These are phyloP conservation scores for Caenorhabditis becei DNA, from an alignment of 2,888 invertebrate genomes.

Conservation along the genomic window DNA sequence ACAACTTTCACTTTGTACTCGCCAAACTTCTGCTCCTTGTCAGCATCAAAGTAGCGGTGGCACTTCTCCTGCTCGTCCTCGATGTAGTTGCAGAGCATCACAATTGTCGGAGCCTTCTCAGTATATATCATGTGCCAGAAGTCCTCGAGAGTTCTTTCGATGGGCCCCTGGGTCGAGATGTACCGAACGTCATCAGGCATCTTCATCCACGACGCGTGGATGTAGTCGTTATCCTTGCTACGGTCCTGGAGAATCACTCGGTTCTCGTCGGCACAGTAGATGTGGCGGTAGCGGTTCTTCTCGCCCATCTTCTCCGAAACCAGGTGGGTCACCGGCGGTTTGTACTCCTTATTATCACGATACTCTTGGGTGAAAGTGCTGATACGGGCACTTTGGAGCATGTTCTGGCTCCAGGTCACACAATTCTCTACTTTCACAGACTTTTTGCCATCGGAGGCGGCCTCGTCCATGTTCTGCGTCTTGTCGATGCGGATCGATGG, in stretches of 20 bases:
- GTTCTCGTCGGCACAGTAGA: constrained; percentile 53
- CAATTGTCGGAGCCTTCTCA: constrained; percentile 50
- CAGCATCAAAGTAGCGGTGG: constrained; percentile 30
- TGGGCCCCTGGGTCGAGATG: constrained; percentile 62
- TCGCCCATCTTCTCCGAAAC: constrained; percentile 38
- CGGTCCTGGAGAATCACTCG: constrained; percentile 60
- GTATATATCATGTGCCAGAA: constrained; percentile 66
- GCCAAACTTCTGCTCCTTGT: constrained; percentile 24
- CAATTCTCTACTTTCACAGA: constrained; percentile 16
- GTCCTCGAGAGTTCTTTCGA: constrained; percentile 43
- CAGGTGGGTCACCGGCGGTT: constrained; percentile 7
- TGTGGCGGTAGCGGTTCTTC: constrained; percentile 51
- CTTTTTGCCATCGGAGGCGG: constrained; percentile 11
- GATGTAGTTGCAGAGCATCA: constrained; percentile 54
- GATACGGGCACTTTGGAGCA: constrained; percentile 22
- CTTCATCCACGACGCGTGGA: constrained; percentile 62
- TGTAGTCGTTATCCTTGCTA: constrained; percentile 43
- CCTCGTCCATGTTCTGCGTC: neutral
- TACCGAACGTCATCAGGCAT: constrained; percentile 53
- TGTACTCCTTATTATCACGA: constrained; percentile 44
- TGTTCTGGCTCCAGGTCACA: constrained; percentile 20
- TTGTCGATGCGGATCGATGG: constrained; percentile 5
- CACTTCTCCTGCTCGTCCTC: constrained; percentile 54
- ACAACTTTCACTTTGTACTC: constrained; percentile 51
- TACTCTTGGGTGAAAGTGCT: constrained; percentile 37